A percentile compares a stretch with the other conserved stretches of the same genome.
These are phyloP conservation scores for Carduelis carduelis DNA, from an alignment of 2,797 vertebrate genomes.

Conservation along the genomic window DNA sequence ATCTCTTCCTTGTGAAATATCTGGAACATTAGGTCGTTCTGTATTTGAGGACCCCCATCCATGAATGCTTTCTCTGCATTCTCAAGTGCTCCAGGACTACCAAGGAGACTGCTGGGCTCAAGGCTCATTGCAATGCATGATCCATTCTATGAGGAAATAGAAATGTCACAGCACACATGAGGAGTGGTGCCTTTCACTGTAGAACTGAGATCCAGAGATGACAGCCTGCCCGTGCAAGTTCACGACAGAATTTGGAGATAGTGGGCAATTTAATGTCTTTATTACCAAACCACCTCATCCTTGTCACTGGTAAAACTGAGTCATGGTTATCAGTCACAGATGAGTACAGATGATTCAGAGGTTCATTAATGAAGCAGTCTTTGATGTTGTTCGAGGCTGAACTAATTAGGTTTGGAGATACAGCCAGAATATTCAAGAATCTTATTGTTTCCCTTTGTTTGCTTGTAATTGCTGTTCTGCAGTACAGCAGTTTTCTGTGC, in stretches of 20 bases:
- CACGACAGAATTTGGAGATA: neutral
- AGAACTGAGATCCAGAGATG: neutral
- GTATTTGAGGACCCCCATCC: neutral
- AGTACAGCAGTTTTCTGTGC: neutral
- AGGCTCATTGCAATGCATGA: neutral
- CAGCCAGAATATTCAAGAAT: slow-evolving; percentile 31
- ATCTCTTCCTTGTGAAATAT: neutral
- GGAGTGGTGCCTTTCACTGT: neutral
- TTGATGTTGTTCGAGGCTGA: slow-evolving; percentile 10
- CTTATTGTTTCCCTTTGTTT: slow-evolving; percentile 34
- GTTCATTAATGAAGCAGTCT: slow-evolving; percentile 37
- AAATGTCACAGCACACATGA: neutral
- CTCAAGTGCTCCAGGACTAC: neutral
- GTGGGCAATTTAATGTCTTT: neutral
- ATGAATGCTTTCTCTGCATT: neutral
- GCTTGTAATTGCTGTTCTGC: slow-evolving; percentile 28
- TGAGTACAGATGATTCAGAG: slow-evolving; percentile 58
- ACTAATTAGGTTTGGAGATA: slow-evolving; percentile 16
- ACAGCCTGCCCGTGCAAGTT: neutral
- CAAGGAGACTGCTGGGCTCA: neutral
- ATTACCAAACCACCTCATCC: neutral
- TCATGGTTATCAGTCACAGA: slow-evolving; percentile 58
- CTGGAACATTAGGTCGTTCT: neutral
- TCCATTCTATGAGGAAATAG: neutral
- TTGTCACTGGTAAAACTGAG: slow-evolving; percentile 11